Evolutionary conservation across 2,113 vertebrate species (phyloP).

Genomic region (Taurulus bubalis): DNA sequence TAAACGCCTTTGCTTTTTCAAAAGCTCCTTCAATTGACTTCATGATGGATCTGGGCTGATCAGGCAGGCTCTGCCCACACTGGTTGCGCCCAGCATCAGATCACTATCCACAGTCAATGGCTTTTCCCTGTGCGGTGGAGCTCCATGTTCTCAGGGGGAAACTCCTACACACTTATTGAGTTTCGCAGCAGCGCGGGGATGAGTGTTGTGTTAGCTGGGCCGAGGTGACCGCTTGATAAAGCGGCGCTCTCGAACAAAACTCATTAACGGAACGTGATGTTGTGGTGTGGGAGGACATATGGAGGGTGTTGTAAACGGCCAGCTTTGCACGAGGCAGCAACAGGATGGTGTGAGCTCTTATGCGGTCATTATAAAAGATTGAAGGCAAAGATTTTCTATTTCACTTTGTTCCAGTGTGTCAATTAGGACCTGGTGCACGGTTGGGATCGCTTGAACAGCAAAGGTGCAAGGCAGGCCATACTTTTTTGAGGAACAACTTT

Average conservation of each 20-base stretch:
- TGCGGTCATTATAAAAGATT: constrained; percentile 7
- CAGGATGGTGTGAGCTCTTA: constrained; percentile 20
- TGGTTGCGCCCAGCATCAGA: constrained; percentile 42
- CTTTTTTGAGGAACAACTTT: constrained; percentile 26
- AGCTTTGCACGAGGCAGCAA: constrained; percentile 28
- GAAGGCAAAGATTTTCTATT: background rate
- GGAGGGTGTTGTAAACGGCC: constrained; percentile 38
- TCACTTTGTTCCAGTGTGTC: constrained; percentile 37
- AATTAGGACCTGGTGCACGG: constrained; percentile 28
- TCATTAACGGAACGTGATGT: constrained; percentile 49
- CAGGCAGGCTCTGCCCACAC: constrained; percentile 65
- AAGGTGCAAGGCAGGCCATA: background rate
- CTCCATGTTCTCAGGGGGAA: constrained; percentile 18
- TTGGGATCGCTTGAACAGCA: constrained; percentile 21
- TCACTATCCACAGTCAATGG: constrained; percentile 60
- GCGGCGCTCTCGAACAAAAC: constrained; percentile 36
- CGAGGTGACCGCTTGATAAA: constrained; percentile 63
- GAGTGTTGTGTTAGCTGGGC: constrained; percentile 34
- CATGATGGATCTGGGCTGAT: constrained; percentile 49
- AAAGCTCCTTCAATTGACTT: constrained; percentile 37
- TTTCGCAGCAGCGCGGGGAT: constrained; percentile 25
- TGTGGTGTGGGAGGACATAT: constrained; percentile 60
- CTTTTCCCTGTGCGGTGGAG: constrained; percentile 21
- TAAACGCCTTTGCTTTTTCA: constrained; percentile 52
- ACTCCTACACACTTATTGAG: constrained; percentile 63